phyloP scores from a whole-genome alignment of 2,113 vertebrate species.

The Pionites leucogaster region DNA sequence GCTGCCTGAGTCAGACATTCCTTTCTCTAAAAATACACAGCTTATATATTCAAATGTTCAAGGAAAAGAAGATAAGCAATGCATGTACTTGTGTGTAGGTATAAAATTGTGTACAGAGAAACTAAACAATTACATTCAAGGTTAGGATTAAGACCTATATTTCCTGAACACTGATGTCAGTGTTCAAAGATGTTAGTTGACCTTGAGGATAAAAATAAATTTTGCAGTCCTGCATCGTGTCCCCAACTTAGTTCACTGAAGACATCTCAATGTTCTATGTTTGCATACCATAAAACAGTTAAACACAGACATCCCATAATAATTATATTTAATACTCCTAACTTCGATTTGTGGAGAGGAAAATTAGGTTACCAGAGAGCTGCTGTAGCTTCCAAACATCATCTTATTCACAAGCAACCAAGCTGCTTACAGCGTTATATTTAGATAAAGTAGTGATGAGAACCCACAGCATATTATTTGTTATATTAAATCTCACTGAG shows the following conservation, averaged over 20 bases:
- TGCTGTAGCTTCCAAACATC: slow-evolving; percentile 39
- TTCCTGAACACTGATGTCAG: neutral
- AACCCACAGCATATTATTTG: slow-evolving; percentile 2
- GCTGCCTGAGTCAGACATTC: neutral
- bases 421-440: neutral
- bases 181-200: neutral
- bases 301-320: slow-evolving; percentile 31
- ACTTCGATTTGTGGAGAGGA: slow-evolving; percentile 31
- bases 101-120: neutral
- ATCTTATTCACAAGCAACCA: slow-evolving; percentile 30
- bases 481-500: slow-evolving; percentile 32
- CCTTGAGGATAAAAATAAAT: slow-evolving; percentile 56
- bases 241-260: slow-evolving; percentile 2
- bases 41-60: neutral
- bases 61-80: neutral
- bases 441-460: slow-evolving; percentile 49
- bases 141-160: neutral
- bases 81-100: neutral
- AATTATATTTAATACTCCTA: slow-evolving; percentile 39
- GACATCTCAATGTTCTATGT: neutral
- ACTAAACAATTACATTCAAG: neutral
- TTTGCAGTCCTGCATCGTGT: neutral
- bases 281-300: slow-evolving; percentile 34
- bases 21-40: neutral
- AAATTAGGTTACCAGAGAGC: slow-evolving; percentile 49